phyloP scores from a whole-genome alignment of 2,888 invertebrate genomes.

The Troides oblongomaculatus region DNA sequence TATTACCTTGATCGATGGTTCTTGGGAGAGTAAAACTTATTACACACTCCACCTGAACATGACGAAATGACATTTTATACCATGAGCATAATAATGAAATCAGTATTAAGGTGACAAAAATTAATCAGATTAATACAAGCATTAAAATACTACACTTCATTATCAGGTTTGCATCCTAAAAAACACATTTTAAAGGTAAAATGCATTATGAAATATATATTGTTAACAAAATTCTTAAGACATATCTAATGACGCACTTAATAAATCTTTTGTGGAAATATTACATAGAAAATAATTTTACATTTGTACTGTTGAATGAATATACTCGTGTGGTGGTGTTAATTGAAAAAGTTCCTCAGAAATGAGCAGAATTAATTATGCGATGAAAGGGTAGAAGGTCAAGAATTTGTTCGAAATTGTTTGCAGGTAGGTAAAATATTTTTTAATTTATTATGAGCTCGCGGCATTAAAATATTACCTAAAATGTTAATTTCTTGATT shows the following conservation, averaged over 20 bases:
- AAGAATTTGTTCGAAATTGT: constrained; percentile 32
- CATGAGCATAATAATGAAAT: background rate
- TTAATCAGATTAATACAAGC: too few relatives aligned
- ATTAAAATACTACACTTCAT: too few relatives aligned
- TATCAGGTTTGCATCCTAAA: too few relatives aligned
- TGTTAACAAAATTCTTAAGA: background rate
- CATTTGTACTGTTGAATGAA: constrained; percentile 7
- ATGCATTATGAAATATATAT: too few relatives aligned
- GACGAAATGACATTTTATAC: constrained; percentile 13
- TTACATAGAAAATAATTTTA: background rate
- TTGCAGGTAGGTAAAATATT: constrained; percentile 25
- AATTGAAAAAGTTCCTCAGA: constrained; percentile 58
- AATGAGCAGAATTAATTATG: constrained; percentile 56
- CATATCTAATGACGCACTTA: background rate
- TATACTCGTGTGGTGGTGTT: constrained; percentile 46
- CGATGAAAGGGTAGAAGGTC: constrained; percentile 34
- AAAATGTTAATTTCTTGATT: background rate
- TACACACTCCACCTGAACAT: constrained; percentile 7
- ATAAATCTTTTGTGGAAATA: background rate
- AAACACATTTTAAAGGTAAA: too few relatives aligned
- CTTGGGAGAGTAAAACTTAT: constrained; percentile 18
- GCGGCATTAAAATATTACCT: background rate
- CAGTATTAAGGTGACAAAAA: too few relatives aligned
- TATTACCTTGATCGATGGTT: constrained; percentile 29
- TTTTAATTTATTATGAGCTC: constrained; percentile 13